Conservation (phyloP, 1,140 invertebrate species). For the Leptinotarsa undecemlineata region DNA sequence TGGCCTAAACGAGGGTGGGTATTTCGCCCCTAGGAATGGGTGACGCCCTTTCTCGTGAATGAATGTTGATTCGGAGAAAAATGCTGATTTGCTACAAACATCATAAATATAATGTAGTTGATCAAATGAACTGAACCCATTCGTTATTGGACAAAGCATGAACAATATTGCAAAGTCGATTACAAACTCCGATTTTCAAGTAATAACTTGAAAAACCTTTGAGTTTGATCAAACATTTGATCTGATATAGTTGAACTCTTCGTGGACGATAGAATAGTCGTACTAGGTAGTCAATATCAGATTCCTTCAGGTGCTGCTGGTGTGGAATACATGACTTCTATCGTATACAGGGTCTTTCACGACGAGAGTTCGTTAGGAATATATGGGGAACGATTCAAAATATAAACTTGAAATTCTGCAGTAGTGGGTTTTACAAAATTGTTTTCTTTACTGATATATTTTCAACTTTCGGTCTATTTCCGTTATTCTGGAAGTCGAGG, state of each 20-base stretch:
- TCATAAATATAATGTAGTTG: neutral
- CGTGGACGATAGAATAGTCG: constrained; percentile 32
- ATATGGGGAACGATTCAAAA: too few species aligned
- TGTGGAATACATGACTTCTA: constrained; percentile 50
- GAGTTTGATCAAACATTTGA: constrained; percentile 40
- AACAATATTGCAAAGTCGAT: neutral
- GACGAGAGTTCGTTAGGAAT: too few species aligned
- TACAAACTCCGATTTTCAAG: constrained; percentile 10
- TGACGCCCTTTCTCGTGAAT: too few species aligned
- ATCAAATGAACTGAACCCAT: constrained; percentile 2
- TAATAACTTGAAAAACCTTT: constrained; percentile 33
- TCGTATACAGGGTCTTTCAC: too few species aligned
- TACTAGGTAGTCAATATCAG: constrained; percentile 33
- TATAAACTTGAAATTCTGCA: too few species aligned
- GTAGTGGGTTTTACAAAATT: too few species aligned
- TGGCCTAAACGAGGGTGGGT: too few species aligned
- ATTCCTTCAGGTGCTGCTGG: constrained; percentile 32
- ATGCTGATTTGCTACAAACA: neutral
- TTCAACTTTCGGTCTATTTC: too few species aligned
- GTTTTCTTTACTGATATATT: too few species aligned
- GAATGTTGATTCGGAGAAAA: too few species aligned
- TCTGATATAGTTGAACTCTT: constrained; percentile 43
- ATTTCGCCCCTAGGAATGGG: too few species aligned
- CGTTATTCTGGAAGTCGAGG: too few species aligned
- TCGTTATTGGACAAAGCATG: constrained; percentile 31